Evolutionary conservation across 2,113 vertebrate genomes (phyloP), one percentile per base, ranked within the genome.

Genomic region (Oryzias celebensis): DNA sequence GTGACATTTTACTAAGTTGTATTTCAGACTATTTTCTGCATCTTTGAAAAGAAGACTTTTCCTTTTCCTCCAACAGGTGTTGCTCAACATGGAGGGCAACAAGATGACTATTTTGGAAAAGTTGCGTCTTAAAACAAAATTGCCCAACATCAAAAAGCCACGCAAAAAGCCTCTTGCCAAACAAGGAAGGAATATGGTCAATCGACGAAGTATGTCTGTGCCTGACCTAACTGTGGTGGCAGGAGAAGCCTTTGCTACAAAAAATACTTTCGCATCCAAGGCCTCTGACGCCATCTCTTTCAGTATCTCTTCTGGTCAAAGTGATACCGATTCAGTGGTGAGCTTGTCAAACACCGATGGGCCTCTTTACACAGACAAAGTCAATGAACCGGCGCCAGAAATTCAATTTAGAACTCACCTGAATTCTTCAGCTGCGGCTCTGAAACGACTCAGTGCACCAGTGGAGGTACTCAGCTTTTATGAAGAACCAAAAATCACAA

Each of bases 191-290:
- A 68, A 51, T 10, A 28, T 90, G 26, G 73, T 55, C 22, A 36
- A 85, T 70, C 75, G 91, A 1, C 87, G 88, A 58, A 93, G 92
- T 44, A 75, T 91, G 26, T 93, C 92, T 0, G 90, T 92, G 10
- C 92, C 92, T 4, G 84, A 93, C 59, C 68, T 93, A 0, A 58
- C 75, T 10, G 10, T 74, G 3, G 43, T 66, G 15, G 58, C 70
- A 6, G 63, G 52, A 22, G 52, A 66, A 59, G 22, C 10, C 1
- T 44, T 31, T 46, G 7, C 50, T 17, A 0, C 55, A 4, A 59
- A 77, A 7, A 48, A 10, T 0, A 1, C 12, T 26, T 3, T 51
- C 2, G 2, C 13, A n/a, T 18, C 59, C 5, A 20, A 18, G 7
- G 24, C 36, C 4, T 22, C 52, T 1, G 73, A 83, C 8, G 4